Conservation (phyloP, 92 coral and sea anemone genomes). For the Hydrozoanthus gracilis region DNA sequence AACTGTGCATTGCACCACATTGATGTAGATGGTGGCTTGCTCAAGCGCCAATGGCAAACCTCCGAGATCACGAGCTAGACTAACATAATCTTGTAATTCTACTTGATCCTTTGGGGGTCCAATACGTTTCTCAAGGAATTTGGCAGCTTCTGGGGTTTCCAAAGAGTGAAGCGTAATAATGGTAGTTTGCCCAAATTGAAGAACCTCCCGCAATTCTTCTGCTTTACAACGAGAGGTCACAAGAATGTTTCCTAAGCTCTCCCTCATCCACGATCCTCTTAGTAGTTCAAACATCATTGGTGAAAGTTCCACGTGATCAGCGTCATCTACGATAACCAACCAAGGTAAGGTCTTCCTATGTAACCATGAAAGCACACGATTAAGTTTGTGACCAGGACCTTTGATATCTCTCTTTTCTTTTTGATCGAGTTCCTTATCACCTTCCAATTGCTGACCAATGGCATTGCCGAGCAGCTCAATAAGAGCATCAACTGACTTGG, state of each 20-base stretch:
- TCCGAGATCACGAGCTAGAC: slow-evolving; percentile 57
- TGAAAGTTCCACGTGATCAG: slow-evolving; percentile 22
- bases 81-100: too few relatives aligned
- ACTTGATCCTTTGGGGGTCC: neutral
- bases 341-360: slow-evolving; percentile 10
- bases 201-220: slow-evolving; percentile 11
- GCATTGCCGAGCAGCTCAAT: neutral
- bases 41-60: slow-evolving; percentile 67
- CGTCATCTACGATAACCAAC: slow-evolving; percentile 20
- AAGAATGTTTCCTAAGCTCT: neutral
- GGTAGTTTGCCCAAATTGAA: neutral
- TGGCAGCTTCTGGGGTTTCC: neutral
- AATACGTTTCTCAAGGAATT: neutral
- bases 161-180: slow-evolving; percentile 11
- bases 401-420: neutral
- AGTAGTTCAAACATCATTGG: slow-evolving; percentile 23
- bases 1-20: slow-evolving; percentile 27
- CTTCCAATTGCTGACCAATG: neutral
- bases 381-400: neutral
- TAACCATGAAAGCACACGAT: slow-evolving; percentile 8
- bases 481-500: neutral
- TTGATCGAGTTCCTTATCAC: neutral
- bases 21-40: slow-evolving; percentile 61
- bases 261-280: slow-evolving; percentile 24
- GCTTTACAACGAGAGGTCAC: slow-evolving; percentile 38